Evolutionary conservation across 2,113 vertebrate genomes (phyloP).

Genomic region (Cheilinus undulatus): DNA sequence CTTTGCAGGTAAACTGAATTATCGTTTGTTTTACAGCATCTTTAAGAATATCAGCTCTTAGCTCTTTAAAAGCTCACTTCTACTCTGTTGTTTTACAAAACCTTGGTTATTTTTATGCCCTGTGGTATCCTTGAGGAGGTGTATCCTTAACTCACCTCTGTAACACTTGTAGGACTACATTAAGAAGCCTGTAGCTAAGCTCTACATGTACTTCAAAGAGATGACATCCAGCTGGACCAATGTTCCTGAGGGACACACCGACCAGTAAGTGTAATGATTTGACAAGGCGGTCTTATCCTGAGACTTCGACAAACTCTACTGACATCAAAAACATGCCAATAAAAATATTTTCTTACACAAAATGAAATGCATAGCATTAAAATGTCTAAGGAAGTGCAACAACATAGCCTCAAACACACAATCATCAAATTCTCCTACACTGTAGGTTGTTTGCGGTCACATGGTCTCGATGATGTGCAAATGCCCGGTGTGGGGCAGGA

Average conservation of each 20-base stretch:
- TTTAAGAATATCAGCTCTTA: background rate
- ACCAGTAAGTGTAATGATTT: slow-evolving; percentile 85
- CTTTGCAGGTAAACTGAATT: slow-evolving; percentile 85
- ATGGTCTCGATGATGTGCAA: no score
- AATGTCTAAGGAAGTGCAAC: no score
- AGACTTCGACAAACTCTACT: no score
- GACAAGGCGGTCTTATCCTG: background rate
- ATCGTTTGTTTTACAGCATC: background rate
- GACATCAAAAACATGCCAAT: no score
- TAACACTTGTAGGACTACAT: slow-evolving; percentile 82
- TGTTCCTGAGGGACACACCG: slow-evolving; percentile 66
- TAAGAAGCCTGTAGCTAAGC: slow-evolving; percentile 79
- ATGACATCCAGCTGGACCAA: slow-evolving; percentile 48
- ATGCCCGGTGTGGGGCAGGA: no score
- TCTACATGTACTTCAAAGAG: slow-evolving; percentile 75
- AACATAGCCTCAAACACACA: no score
- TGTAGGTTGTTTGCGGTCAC: no score
- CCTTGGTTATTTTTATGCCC: background rate
- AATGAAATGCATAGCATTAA: no score
- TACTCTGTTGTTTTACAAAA: background rate
- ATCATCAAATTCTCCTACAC: no score
- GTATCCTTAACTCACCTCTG: background rate
- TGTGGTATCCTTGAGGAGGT: background rate
- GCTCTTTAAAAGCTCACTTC: background rate
- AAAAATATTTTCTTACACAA: no score